Evolutionary conservation across 1,140 invertebrate species (phyloP).

Genomic region (Pogonomyrmex californicus): DNA sequence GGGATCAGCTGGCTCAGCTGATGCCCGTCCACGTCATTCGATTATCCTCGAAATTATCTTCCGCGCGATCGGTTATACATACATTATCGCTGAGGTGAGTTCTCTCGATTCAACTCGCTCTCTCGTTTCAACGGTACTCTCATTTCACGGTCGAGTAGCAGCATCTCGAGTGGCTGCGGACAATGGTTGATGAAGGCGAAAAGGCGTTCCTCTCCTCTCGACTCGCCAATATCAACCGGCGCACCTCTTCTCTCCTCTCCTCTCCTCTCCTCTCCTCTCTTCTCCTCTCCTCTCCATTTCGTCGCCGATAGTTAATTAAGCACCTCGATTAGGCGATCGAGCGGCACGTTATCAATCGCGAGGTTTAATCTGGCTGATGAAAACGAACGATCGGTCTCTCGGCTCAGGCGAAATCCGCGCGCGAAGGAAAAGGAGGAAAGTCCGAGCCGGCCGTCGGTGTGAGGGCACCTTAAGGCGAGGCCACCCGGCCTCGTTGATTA

Average conservation of each 20-base stretch:
- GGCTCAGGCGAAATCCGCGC: not conserved
- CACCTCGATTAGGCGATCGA: slow-evolving; percentile 4
- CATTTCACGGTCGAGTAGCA: slow-evolving; percentile 58
- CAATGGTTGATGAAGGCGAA: slow-evolving; percentile 43
- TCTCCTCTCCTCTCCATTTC: not conserved
- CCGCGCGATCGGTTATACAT: slow-evolving; percentile 25
- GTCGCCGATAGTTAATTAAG: slow-evolving; percentile 38
- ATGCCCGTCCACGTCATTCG: not conserved
- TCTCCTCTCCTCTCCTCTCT: not conserved
- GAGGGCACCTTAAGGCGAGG: slow-evolving; percentile 38
- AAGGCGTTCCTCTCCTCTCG: not conserved
- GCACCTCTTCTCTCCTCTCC: not conserved
- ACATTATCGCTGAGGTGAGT: slow-evolving; percentile 27
- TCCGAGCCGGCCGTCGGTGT: not conserved
- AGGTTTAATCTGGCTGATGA: not conserved
- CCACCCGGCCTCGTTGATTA: slow-evolving; percentile 58
- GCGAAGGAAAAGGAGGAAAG: not conserved
- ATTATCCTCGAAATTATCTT: slow-evolving; percentile 29
- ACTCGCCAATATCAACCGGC: not conserved
- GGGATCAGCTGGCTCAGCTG: not conserved
- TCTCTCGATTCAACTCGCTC: not conserved
- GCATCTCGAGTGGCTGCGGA: slow-evolving; percentile 35
- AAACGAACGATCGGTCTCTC: not conserved
- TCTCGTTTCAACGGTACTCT: slow-evolving; percentile 13
- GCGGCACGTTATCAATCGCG: slow-evolving; percentile 17